Evolutionary conservation across 1,140 invertebrate species (phyloP).

Genomic region (Agrilus planipennis): DNA sequence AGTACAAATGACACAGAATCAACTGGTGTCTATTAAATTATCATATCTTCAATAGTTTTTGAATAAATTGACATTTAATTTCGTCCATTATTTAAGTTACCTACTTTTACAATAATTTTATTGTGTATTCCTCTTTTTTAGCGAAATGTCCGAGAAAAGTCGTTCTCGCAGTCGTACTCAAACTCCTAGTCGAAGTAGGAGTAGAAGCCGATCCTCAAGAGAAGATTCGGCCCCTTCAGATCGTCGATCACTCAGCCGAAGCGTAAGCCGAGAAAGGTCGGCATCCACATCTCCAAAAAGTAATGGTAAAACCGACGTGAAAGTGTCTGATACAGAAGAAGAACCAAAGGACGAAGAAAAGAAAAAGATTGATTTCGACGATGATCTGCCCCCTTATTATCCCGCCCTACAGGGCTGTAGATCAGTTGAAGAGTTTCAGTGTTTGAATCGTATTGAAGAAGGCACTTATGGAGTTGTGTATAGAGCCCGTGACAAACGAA

Average conservation of each 20-base stretch:
- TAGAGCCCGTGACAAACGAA: slow-evolving; percentile 89
- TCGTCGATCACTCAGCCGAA: slow-evolving; percentile 15
- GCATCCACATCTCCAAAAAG: slow-evolving; percentile 16
- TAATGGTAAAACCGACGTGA: slow-evolving; percentile 12
- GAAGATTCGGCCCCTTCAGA: slow-evolving; percentile 13
- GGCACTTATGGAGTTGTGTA: slow-evolving; percentile 96
- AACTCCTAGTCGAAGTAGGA: slow-evolving; percentile 8
- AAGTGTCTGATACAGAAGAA: slow-evolving; percentile 17
- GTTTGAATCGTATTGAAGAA: slow-evolving; percentile 95
- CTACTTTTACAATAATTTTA: no score
- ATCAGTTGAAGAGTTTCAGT: slow-evolving; percentile 96
- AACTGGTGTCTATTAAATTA: no score
- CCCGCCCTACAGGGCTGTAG: slow-evolving; percentile 92
- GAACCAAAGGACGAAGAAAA: slow-evolving; percentile 22
- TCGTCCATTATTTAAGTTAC: no score
- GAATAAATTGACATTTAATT: no score
- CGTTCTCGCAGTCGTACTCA: no score
- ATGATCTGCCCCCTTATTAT: slow-evolving; percentile 71
- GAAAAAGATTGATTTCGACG: no score
- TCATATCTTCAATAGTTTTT: no score
- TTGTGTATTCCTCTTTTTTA: no score
- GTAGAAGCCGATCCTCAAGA: slow-evolving; percentile 6
- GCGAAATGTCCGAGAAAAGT: no score
- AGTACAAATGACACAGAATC: no score
- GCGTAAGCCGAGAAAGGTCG: slow-evolving; percentile 11